Base-by-base conservation (phyloP, 2,797 vertebrate species). In the Diceros bicornis region DNA sequence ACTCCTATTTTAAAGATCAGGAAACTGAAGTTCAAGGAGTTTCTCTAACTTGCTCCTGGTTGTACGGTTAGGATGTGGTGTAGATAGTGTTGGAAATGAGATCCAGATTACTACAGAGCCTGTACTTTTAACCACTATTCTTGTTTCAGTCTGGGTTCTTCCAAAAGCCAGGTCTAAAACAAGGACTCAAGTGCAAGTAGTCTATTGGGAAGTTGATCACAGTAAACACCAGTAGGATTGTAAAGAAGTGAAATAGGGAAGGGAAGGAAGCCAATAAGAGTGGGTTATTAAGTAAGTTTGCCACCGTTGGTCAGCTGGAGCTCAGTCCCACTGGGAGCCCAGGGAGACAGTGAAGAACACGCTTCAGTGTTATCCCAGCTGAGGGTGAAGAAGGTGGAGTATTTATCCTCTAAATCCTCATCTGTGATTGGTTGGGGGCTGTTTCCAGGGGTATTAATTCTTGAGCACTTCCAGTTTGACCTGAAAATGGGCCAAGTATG, bases 1-100 rank as follows among this genome's bases (percentile, higher is more conserved):
- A 37, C 27, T 91, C 34, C 89, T 68, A 25, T 41, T 92, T 95
- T 75, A 55, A 84, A 93, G 25, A 81, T 55, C 37, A 75, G 59
- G 27, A 64, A 52, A 84, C 5, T 7, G 2, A 87, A 89, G 20
- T 6, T 85, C 5, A 41, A 17, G 74, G 32, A 74, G 50, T 77
- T 90, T 52, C 66, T 12, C 61, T 44, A 37, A 77, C 4, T 21
- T 64, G 11, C 20, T 59, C 13, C 14, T 83, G 34, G 23, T 68
- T 7, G 7, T 52, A 34, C 17, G 50, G 20, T 77, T 20, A 87
- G 64, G 20, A 74, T 6, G 8, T 18, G 4, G 10, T 44, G 13
- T 17, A 88, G 23, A 16, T n/a, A 62, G 34, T 18, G 4, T 62
- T 21, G 25, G 37, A 62, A 86, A 61, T 64, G 52, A 79, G 32